Conservation (phyloP, 2,888 invertebrate species). For the Dicyrtoma fusca region DNA sequence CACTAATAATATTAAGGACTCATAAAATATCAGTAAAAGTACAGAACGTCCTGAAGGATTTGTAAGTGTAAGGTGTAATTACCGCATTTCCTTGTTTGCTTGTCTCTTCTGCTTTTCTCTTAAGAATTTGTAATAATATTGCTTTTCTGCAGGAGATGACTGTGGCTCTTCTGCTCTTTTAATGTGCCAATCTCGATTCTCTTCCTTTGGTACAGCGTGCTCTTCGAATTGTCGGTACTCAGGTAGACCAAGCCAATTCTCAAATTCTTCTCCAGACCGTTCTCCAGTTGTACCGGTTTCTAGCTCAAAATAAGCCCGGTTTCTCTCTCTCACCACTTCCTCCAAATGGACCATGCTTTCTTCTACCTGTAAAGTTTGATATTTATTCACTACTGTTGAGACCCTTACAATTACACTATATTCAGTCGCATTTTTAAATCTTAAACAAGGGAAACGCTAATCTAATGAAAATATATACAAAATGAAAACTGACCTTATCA, state of each 20-base stretch:
- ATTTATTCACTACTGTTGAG: not conserved
- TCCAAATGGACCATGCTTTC: slow-evolving; percentile 95
- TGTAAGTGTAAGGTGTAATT: no score
- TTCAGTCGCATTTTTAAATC: no score
- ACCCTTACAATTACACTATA: not conserved
- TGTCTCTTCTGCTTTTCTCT: slow-evolving; percentile 38
- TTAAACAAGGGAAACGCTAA: no score
- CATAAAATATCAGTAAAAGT: no score
- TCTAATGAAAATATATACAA: no score
- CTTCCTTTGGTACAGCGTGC: slow-evolving; percentile 48
- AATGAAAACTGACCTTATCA: slow-evolving; percentile 70
- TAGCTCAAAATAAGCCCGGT: slow-evolving; percentile 82
- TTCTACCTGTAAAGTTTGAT: slow-evolving; percentile 70
- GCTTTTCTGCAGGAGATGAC: slow-evolving; percentile 40
- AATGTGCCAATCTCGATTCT: slow-evolving; percentile 47
- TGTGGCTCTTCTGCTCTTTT: slow-evolving; percentile 43
- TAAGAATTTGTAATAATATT: slow-evolving; percentile 43
- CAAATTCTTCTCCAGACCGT: slow-evolving; percentile 67
- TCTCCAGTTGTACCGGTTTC: slow-evolving; percentile 89
- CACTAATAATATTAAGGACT: no score
- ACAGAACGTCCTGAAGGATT: no score
- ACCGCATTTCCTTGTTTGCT: slow-evolving; percentile 29
- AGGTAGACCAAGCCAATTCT: slow-evolving; percentile 53
- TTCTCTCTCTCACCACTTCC: slow-evolving; percentile 86
- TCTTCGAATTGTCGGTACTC: slow-evolving; percentile 53